Evolutionary conservation across 2,113 vertebrate species (phyloP), one percentile per base, ranked within the genome.

Genomic region (Calyptommatus sinebrachiatus): DNA sequence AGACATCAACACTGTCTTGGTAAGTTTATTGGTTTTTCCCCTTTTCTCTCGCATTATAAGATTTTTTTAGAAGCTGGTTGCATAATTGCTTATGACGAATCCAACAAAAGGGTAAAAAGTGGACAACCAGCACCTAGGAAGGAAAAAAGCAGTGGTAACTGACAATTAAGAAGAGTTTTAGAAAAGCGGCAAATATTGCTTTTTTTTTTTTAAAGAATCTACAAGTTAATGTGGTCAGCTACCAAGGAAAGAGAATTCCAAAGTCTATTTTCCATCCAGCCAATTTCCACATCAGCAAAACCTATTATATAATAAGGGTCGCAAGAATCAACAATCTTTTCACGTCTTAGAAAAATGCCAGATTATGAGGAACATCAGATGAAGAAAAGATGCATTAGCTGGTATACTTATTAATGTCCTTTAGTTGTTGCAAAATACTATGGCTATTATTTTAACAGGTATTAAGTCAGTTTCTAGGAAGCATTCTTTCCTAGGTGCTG

Each of bases 91-190:
- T 18, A 57, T 66, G 63, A 3, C 16, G 11, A 66, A 28, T n/a
- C 10, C 24, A 65, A 10, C 1, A 0, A n/a, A 8, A 26, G 11
- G 11, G 29, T 0, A 3, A 71, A 74, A 80, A 81, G 70, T 67
- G 3, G 9, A 66, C 68, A 83, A 83, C 89, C 87, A 57, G 53
- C 84, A 83, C 80, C 65, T 8, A 72, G 53, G 78, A 85, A 82
- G 81, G 83, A 86, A 88, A 86, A 91, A 82, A 86, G 83, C 87
- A 88, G 85, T 0, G 0, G 88, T 90, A 86, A 88, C 80, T 88
- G 71, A 76, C 76, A 66, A 1, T 80, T 77, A 53, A 53, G 73
- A 76, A 0, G 0, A 63, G 65, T 86, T 82, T 77, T 78, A 71
- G 57, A 65, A 78, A 89, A 88, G 8, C 8, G 78, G 71, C 61